phyloP scores from a whole-genome alignment of 2,113 vertebrate genomes.

The Bos javanicus region DNA sequence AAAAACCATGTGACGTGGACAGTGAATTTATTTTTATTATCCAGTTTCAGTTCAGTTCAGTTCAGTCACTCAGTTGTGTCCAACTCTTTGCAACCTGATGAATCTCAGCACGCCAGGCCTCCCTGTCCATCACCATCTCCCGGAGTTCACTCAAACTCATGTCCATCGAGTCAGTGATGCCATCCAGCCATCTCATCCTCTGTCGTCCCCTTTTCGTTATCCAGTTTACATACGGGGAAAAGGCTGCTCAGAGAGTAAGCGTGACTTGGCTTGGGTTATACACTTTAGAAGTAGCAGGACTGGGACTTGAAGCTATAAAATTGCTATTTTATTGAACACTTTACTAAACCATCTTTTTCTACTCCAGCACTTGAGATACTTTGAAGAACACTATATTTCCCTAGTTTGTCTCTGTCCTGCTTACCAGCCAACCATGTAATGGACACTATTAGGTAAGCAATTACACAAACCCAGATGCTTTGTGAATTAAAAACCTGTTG shows the following conservation, averaged over 20 bases:
- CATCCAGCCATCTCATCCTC: too few relatives aligned
- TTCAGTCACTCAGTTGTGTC: not conserved
- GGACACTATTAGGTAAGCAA: constrained; percentile 56
- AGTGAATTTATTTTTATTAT: not conserved
- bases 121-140: too few relatives aligned
- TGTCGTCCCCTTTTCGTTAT: too few relatives aligned
- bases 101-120: too few relatives aligned
- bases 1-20: not conserved
- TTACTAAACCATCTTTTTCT: not conserved
- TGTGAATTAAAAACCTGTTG: constrained; percentile 56
- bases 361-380: not conserved
- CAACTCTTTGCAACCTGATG: too few relatives aligned
- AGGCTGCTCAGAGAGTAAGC: not conserved
- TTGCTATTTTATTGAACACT: not conserved
- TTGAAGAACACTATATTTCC: not conserved
- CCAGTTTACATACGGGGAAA: not conserved
- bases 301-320: not conserved
- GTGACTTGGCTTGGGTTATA: not conserved
- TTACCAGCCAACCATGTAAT: constrained; percentile 60
- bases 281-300: not conserved
- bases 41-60: not conserved
- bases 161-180: too few relatives aligned
- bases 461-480: constrained; percentile 56
- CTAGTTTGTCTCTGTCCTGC: constrained; percentile 51
- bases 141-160: too few relatives aligned